These are phyloP conservation scores for Montipora sp. DNA, from an alignment of 64 coral and sea anemone species.

Conservation along the genomic window DNA sequence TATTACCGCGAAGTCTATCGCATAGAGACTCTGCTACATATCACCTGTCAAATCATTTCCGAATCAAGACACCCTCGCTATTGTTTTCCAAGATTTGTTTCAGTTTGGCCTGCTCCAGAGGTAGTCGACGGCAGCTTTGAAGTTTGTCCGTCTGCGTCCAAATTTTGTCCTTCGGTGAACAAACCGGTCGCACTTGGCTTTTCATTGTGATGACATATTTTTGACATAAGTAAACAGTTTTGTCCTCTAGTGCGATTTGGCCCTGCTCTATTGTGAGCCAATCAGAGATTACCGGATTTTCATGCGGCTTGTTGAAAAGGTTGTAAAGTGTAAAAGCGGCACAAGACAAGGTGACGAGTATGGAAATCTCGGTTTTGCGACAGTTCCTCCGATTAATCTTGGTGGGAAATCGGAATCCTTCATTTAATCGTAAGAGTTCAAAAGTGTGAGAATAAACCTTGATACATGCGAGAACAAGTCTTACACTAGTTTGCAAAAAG, in stretches of 20 bases:
- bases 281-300: background rate
- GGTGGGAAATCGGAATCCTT: background rate
- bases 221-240: too few relatives aligned
- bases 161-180: slow-evolving; percentile 31
- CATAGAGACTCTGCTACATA: too few relatives aligned
- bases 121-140: background rate
- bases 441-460: background rate
- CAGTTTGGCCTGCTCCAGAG: too few relatives aligned
- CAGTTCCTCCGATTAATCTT: background rate
- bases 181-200: slow-evolving; percentile 47
- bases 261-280: background rate
- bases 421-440: background rate
- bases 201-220: slow-evolving; percentile 44
- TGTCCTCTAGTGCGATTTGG: too few relatives aligned
- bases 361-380: background rate
- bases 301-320: background rate
- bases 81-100: too few relatives aligned
- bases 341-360: background rate
- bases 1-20: too few relatives aligned
- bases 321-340: background rate
- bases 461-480: background rate
- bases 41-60: too few relatives aligned
- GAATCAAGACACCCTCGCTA: too few relatives aligned
- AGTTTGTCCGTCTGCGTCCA: background rate
- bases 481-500: background rate